A percentile compares a stretch with the other conserved stretches of the same genome.
These are phyloP conservation scores for Synergus umbraculus DNA, from an alignment of 2,888 invertebrate species.

Conservation along the genomic window DNA sequence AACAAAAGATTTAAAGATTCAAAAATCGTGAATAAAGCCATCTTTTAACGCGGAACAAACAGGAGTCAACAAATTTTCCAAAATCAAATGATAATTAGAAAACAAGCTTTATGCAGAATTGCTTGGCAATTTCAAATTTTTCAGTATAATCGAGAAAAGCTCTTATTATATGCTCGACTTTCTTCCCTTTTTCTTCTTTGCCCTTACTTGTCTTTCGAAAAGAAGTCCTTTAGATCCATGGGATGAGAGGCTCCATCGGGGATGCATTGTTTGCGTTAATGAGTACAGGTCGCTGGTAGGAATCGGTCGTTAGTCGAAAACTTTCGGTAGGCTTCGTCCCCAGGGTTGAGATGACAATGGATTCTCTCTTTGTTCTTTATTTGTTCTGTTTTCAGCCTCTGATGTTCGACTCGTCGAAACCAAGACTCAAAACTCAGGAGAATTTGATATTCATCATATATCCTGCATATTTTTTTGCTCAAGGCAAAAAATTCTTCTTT, in stretches of 20 bases:
- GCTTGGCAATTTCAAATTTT: background rate
- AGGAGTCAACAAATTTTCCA: background rate
- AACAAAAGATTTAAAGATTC: no score
- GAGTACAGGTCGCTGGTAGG: constrained; percentile 59
- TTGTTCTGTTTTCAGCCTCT: constrained; percentile 46
- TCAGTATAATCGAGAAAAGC: background rate
- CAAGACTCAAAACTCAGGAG: constrained; percentile 17
- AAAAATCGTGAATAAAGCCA: no score
- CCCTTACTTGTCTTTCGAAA: constrained; percentile 21
- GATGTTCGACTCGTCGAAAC: constrained; percentile 46
- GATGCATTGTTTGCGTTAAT: constrained; percentile 66
- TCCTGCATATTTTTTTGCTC: constrained; percentile 13
- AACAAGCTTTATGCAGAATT: background rate
- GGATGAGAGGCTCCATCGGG: constrained; percentile 54
- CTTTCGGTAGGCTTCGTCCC: constrained; percentile 56
- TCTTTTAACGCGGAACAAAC: no score
- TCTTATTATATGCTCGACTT: constrained; percentile 27
- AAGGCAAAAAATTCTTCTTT: background rate
- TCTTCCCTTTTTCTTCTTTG: background rate
- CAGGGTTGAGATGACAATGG: constrained; percentile 56
- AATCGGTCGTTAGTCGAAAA: constrained; percentile 64
- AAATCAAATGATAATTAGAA: background rate
- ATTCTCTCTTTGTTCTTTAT: constrained; percentile 50
- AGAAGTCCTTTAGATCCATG: background rate
- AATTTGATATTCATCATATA: constrained; percentile 9